Percentiles rank a stretch among this genome's conserved stretches.
These are phyloP conservation scores for Catalaphyllia jardinei DNA, from an alignment of 64 coral and sea anemone species.

Conservation along the genomic window DNA sequence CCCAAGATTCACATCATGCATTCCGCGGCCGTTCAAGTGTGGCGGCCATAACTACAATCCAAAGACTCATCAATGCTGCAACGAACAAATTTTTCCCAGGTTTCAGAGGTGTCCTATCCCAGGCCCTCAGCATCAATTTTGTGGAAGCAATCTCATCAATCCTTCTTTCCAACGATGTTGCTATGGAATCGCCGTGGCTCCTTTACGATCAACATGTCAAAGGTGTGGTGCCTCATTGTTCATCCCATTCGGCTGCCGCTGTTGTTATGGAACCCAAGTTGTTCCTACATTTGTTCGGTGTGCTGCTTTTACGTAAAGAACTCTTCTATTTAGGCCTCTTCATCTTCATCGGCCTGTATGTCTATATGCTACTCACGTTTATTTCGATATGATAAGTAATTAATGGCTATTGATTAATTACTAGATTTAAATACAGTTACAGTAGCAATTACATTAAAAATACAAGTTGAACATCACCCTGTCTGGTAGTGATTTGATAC, in stretches of 20 bases:
- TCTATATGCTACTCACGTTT: too few relatives aligned
- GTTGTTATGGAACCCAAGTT: background rate
- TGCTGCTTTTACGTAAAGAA: background rate
- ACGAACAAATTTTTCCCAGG: background rate
- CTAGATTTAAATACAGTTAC: background rate
- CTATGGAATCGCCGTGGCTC: background rate
- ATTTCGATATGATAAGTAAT: too few relatives aligned
- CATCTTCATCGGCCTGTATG: background rate
- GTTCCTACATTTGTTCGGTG: background rate
- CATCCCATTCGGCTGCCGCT: background rate
- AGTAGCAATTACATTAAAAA: too few relatives aligned
- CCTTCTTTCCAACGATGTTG: constrained; percentile 9
- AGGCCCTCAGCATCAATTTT: background rate
- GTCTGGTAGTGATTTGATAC: too few relatives aligned
- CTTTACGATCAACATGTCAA: background rate
- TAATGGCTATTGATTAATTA: too few relatives aligned
- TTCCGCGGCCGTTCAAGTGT: background rate
- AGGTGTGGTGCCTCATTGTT: background rate
- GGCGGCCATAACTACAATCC: constrained; percentile 12
- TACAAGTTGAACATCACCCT: too few relatives aligned
- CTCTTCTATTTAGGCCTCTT: too few relatives aligned
- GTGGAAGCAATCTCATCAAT: background rate
- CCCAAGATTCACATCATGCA: background rate
- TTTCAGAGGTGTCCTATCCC: background rate
- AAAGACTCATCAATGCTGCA: constrained; percentile 3